Evolutionary conservation across 1,140 invertebrate species (phyloP), one percentile per base, ranked within the genome.

Genomic region (Tetranychus cinnabarinus): DNA sequence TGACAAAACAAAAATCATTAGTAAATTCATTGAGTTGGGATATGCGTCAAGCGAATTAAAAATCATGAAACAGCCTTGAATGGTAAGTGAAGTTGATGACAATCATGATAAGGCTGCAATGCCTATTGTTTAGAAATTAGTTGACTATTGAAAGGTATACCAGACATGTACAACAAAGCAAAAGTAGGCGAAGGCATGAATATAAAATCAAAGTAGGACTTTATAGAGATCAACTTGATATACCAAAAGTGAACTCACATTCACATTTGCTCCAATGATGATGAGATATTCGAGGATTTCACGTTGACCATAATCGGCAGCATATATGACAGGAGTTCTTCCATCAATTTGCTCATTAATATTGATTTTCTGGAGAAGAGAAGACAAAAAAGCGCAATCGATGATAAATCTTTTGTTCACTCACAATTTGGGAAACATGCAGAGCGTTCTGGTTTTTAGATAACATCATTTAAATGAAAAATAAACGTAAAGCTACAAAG

Each of bases 221-320:
- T 23, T 23, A 23, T 23, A 23, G 23, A 23, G 23, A 23, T 23
- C 23, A 23, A 23, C 23, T 23, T 23, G 23, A 23, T 23, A 23
- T 23, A 23, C 23, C 23, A 23, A 23, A 23, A 23, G 23, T 23
- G 23, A 23, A 23, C 50, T 83, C 80, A 95, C 89, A 81, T 96
- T 88, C 34, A 88, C 82, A 77, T 92, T 80, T 59, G 88, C 89
- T 68, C 89, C 89, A 76, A 85, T 86, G 34, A 81, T 78, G 61
- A 93, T 74, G 64, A 96, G 77, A 72, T 85, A 93, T 71, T 85
- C 79, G 55, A 95, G 78, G n/a, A 95, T 86, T 71, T 86, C 85
- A 58, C 76, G 78, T 72, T 96, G 90, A 0, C 90, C 90, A 77
- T 92, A 96, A 76, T 96, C 91, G 56, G 90, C 88, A 47, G 90